Percentiles rank a stretch among this genome's conserved stretches.
These are phyloP conservation scores for Tineola bisselliella DNA, from an alignment of 2,888 invertebrate species.

Conservation along the genomic window DNA sequence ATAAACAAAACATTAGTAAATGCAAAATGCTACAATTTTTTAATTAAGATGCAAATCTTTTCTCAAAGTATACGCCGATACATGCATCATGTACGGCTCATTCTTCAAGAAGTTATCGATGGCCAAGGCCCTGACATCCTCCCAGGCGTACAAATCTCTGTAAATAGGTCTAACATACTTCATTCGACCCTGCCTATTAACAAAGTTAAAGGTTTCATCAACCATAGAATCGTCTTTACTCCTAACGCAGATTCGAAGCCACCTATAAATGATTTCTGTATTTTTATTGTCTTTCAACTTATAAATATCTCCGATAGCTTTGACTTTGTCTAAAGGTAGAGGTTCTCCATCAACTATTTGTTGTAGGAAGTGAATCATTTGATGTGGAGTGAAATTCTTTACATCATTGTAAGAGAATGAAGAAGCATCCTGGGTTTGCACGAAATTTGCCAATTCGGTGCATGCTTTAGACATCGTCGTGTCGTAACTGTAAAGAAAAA, in stretches of 20 bases:
- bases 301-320: conserved; percentile 72
- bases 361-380: conserved; percentile 75
- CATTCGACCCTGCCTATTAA: conserved; percentile 88
- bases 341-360: conserved; percentile 69
- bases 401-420: conserved; percentile 64
- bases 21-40: background rate
- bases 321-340: conserved; percentile 65
- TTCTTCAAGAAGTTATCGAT: conserved; percentile 77
- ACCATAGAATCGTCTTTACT: conserved; percentile 75
- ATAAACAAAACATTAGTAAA: background rate
- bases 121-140: conserved; percentile 72
- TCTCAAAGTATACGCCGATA: conserved; percentile 76
- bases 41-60: conserved; percentile 74
- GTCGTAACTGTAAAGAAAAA: conserved; percentile 68
- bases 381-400: conserved; percentile 67
- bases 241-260: conserved; percentile 81
- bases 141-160: conserved; percentile 85
- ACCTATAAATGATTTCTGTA: conserved; percentile 81
- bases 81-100: conserved; percentile 84
- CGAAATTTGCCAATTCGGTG: conserved; percentile 62
- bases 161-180: conserved; percentile 91
- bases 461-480: conserved; percentile 72
- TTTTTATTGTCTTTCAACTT: conserved; percentile 74
- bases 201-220: conserved; percentile 76
- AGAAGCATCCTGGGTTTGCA: conserved; percentile 58